Percentiles rank a stretch among this genome's conserved stretches.
phyloP scores from a whole-genome alignment of 2,113 vertebrate species.

The Chiloscyllium plagiosum region DNA sequence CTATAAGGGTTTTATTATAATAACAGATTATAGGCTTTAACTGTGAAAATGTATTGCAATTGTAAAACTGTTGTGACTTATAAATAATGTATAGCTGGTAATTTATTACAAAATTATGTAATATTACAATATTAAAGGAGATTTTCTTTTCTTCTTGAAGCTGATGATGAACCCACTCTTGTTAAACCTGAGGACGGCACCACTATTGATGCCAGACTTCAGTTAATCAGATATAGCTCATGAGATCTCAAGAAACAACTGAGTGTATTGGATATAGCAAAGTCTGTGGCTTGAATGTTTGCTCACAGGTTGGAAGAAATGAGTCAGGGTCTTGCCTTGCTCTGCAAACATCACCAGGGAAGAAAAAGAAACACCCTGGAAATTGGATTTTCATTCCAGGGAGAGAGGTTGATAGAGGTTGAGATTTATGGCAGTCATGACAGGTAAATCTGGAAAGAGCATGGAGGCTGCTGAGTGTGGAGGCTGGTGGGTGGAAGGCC shows the following conservation, averaged over 20 bases:
- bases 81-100: background rate
- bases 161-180: background rate
- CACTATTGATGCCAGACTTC: no score
- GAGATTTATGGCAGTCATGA: no score
- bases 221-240: background rate
- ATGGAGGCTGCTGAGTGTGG: no score
- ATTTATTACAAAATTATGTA: background rate
- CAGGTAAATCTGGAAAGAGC: no score
- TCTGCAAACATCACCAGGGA: no score
- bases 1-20: background rate
- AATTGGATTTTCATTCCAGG: no score
- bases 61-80: background rate
- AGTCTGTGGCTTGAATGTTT: background rate
- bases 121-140: background rate
- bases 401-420: no score
- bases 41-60: background rate
- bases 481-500: no score
- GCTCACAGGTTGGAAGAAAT: no score
- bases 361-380: no score
- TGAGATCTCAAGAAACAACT: background rate
- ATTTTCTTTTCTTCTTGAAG: background rate
- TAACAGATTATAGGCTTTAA: background rate
- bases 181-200: background rate
- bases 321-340: no score
- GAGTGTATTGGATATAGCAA: background rate